phyloP scores from a whole-genome alignment of 2,113 vertebrate genomes.

The Scophthalmus maximus region DNA sequence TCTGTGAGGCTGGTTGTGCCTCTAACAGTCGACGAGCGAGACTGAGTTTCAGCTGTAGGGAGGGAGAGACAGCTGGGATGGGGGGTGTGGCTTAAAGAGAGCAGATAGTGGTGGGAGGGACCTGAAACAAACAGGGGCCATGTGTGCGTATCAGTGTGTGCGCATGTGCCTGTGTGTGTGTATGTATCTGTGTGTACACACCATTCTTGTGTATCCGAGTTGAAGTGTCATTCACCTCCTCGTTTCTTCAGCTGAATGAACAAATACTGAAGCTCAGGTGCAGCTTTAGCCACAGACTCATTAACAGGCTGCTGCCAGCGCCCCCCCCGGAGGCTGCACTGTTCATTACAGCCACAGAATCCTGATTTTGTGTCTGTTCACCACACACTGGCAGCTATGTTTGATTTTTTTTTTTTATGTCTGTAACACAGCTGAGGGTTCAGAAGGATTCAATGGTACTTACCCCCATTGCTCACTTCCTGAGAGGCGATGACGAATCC shows the following conservation, averaged over 20 bases:
- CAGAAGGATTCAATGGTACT: slow-evolving; percentile 26
- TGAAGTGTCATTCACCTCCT: not conserved
- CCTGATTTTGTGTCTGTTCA: no score
- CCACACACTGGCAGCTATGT: no score
- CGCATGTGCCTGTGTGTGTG: not conserved
- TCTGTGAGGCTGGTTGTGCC: not conserved
- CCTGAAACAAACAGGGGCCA: not conserved
- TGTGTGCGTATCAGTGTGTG: not conserved
- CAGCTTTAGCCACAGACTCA: no score
- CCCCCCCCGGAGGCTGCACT: slow-evolving; percentile 3
- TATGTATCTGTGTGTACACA: not conserved
- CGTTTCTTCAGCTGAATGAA: slow-evolving; percentile 25
- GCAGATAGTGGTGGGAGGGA: slow-evolving; percentile 24
- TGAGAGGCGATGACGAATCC: slow-evolving; percentile 85
- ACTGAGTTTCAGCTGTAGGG: slow-evolving; percentile 35
- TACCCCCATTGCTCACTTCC: slow-evolving; percentile 76
- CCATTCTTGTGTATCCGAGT: no score
- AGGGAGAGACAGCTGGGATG: slow-evolving; percentile 15
- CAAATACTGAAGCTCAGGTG: not conserved
- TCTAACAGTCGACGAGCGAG: not conserved
- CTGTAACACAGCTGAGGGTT: not conserved
- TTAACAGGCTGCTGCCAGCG: not conserved
- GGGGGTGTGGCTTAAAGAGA: slow-evolving; percentile 39
- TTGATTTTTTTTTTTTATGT: no score
- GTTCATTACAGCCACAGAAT: no score